Evolutionary conservation across 2,888 invertebrate species (phyloP), one percentile per base, ranked within the genome.

Genomic region (Scelioninae gen. 2): DNA sequence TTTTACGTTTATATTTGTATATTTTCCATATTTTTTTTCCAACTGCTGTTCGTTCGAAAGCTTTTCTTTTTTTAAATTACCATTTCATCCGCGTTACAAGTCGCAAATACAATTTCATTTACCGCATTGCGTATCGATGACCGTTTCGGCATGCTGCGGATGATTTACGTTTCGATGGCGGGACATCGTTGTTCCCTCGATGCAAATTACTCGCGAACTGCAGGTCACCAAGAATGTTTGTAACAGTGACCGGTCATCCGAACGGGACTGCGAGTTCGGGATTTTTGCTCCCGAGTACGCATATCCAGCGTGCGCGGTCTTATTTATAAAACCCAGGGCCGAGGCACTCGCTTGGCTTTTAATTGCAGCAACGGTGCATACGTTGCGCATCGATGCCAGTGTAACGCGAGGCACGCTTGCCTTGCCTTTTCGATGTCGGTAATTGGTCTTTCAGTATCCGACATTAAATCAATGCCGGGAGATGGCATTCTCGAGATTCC

Each of bases 381-480:
- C 63, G 68, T 45, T 46, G 61, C 61, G 55, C 46, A 39, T 48
- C 35, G 46, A 70, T 35, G 55, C 9, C 57, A 13, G 37, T 60
- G 63, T 70, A 63, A 73, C 61, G 67, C 11, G 57, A 68, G 58
- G 69, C 64, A 69, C 68, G 74, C 69, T 73, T 37, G 58, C 67
- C 67, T 63, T 63, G 67, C 69, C 74, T 69, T 74, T 69, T 74
- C 74, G 69, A 39, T 69, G 69, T 69, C 53, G 64, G 70, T 74
- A 74, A 74, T 74, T 74, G 74, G 74, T 74, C 74, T 74, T 71
- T 52, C 70, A 61, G 58, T 67, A 63, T 71, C 61, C 70, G 63
- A 74, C 74, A 58, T 71, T 74, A 74, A 74, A 74, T 74, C 74
- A 71, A 70, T 67, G 70, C 71, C 70, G 50, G 7, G 55, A 70